Base-by-base conservation (phyloP, 2,888 invertebrate species). In the Ochropacha duplaris region DNA sequence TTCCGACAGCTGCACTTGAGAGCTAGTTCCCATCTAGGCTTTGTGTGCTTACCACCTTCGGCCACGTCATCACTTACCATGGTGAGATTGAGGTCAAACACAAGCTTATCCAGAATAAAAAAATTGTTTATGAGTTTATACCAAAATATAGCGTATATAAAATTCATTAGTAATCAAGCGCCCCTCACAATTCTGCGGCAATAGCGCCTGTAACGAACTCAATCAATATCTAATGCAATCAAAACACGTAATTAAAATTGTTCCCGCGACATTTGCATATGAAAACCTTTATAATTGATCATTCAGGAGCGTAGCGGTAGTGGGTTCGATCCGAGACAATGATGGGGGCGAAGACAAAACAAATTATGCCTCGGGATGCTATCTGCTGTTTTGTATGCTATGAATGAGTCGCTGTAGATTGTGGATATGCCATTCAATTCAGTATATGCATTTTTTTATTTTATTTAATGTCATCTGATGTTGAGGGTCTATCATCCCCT, bases 261-360 rank as follows among this genome's bases (percentile, higher is more conserved):
- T 88, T 84, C 86, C 88, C 88, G 78, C 71, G 81, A 79, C 78
- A 90, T 91, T 91, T 90, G 88, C 90, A 90, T 91, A 87, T 90
- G 90, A 90, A 90, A 91, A 91, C 88, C 86, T 84, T 78, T 85
- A 83, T 90, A 87, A 90, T 89, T 86, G 89, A 89, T 90, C 89
- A 83, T 81, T 73, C 71, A 65, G 62, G 44, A 72, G 68, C 66
- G 68, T 59, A 60, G 71, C 72, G 74, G 72, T 63, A 68, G 67
- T 64, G 68, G 68, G 64, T 61, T 67, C 63, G 58, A 55, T 61
- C 60, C 66, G 77, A 84, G 84, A 85, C 84, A 84, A 84, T 76
- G 68, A 60, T 36, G 62, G 57, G 61, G 64, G 66, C 62, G 63
- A 62, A 61, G 69, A 69, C 78, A 76, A 79, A 84, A 82, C 81